A percentile compares a stretch with the other conserved stretches of the same genome.
Evolutionary conservation across 2,888 invertebrate species (phyloP).

Genomic region (Panzeria rudis): DNA sequence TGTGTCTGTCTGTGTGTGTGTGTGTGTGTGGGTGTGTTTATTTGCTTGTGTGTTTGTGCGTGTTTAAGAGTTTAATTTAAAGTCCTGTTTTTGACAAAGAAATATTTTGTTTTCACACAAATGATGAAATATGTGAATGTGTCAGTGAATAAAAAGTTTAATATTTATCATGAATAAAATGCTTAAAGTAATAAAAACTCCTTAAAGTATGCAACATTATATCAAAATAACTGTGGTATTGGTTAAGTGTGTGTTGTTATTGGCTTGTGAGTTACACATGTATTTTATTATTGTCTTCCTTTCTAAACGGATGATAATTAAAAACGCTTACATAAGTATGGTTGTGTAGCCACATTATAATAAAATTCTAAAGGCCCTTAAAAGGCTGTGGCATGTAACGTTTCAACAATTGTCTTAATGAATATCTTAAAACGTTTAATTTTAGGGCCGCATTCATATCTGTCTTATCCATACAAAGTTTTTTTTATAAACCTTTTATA

Average conservation of each 20-base stretch:
- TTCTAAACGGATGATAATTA: background rate
- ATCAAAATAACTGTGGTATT: background rate
- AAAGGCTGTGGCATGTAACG: too few species aligned
- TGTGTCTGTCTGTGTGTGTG: background rate
- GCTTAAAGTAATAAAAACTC: background rate
- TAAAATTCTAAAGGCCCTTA: too few species aligned
- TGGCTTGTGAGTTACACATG: background rate
- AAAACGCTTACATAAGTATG: too few species aligned
- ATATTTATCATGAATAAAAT: background rate
- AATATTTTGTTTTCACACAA: background rate
- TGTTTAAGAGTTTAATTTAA: conserved; percentile 2
- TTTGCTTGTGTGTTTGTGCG: conserved; percentile 6
- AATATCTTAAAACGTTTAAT: too few species aligned
- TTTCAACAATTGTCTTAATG: too few species aligned
- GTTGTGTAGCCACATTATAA: too few species aligned
- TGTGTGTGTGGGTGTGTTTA: background rate
- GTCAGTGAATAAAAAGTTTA: too few species aligned
- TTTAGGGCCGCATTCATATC: too few species aligned
- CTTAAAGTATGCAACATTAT: conserved; percentile 36
- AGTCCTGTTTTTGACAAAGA: background rate
- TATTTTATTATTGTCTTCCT: background rate
- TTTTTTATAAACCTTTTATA: too few species aligned
- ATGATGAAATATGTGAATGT: background rate
- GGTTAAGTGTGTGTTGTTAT: background rate
- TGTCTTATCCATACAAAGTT: too few species aligned